A percentile compares a stretch with the other conserved stretches of the same genome.
Conservation (phyloP, 2,113 vertebrate genomes). For the Catharus bicknelli region DNA sequence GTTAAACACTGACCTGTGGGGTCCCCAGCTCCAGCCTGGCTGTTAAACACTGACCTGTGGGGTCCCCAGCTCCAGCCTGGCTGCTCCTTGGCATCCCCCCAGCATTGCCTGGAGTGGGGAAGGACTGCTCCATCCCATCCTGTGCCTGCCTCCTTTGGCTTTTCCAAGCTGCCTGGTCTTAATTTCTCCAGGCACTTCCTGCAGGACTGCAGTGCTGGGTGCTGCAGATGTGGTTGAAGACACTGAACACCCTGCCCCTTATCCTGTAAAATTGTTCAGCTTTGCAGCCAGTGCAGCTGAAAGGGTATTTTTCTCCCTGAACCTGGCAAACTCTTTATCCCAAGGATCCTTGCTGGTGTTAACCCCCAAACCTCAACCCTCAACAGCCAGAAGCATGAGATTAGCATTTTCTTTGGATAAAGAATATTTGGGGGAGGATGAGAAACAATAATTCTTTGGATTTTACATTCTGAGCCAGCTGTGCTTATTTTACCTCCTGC, state of each 20-base stretch:
- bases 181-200: background rate
- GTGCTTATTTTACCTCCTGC: background rate
- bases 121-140: background rate
- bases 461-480: background rate
- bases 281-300: background rate
- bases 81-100: background rate
- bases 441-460: background rate
- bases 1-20: rapidly evolving
- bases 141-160: background rate
- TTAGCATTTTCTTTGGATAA: background rate
- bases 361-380: background rate
- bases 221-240: background rate
- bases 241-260: background rate
- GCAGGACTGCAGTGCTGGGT: background rate
- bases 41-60: rapidly evolving
- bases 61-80: background rate
- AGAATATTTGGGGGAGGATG: background rate
- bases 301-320: background rate
- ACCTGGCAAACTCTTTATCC: background rate
- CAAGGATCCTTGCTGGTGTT: background rate
- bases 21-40: background rate
- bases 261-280: background rate
- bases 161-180: background rate
- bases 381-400: background rate
- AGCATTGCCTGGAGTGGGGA: background rate